Evolutionary conservation across 2,113 vertebrate genomes (phyloP).

Genomic region (Chaetodon auriga): DNA sequence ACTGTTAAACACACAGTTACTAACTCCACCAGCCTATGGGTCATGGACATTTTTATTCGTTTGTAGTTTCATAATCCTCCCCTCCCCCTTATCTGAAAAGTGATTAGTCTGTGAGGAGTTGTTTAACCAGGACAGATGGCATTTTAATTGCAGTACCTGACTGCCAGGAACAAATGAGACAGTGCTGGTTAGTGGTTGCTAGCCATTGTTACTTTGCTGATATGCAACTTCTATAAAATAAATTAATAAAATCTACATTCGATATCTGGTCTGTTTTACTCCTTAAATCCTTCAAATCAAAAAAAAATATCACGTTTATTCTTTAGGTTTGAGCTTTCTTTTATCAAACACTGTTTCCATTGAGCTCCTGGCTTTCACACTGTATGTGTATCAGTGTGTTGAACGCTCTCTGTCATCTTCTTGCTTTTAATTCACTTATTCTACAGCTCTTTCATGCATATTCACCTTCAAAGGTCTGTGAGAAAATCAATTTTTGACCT

Average conservation of each 20-base stretch:
- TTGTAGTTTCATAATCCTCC: conserved; percentile 59
- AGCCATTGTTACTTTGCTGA: not conserved
- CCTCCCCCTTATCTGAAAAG: conserved; percentile 55
- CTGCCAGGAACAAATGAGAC: conserved; percentile 42
- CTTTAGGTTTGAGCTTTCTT: not conserved
- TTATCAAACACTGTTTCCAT: not conserved
- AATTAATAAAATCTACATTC: not conserved
- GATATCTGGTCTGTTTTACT: not conserved
- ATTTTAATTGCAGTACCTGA: conserved; percentile 64
- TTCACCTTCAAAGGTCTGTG: not conserved
- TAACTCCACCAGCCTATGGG: conserved; percentile 41
- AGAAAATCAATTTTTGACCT: not conserved
- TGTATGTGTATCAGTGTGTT: not conserved
- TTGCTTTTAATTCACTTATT: not conserved
- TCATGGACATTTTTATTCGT: conserved; percentile 53
- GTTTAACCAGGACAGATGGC: conserved; percentile 72
- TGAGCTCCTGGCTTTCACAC: not conserved
- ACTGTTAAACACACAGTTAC: conserved; percentile 36
- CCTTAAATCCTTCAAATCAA: not conserved
- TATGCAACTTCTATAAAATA: not conserved
- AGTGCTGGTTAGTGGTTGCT: not conserved
- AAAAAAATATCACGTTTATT: not conserved
- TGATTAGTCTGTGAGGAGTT: conserved; percentile 63
- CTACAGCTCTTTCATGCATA: not conserved
- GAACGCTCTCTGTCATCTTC: not conserved